Percentiles rank a stretch among this genome's conserved stretches.
Evolutionary conservation across 2,113 vertebrate species (phyloP).

Genomic region (Agapornis roseicollis): DNA sequence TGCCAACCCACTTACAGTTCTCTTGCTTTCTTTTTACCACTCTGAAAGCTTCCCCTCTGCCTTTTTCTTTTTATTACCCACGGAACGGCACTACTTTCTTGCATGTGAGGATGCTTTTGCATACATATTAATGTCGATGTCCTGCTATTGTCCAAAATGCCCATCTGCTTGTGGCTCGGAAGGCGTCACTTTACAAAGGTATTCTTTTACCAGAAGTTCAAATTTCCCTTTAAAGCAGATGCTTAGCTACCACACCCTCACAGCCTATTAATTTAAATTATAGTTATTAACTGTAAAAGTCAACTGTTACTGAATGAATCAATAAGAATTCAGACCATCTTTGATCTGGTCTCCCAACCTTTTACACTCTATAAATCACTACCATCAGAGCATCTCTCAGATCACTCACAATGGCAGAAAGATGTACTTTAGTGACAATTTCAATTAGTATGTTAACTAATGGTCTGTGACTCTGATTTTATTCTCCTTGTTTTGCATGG

Average conservation of each 20-base stretch:
- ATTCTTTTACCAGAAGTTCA: not conserved
- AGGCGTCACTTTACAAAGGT: not conserved
- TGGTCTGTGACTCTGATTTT: not conserved
- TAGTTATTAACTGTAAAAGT: not conserved
- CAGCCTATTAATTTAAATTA: not conserved
- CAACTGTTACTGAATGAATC: not conserved
- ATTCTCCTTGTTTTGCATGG: not conserved
- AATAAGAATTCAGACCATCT: not conserved
- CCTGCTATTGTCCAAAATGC: not conserved
- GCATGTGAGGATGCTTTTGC: not conserved
- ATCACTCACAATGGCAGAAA: not conserved
- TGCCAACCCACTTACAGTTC: accelerated
- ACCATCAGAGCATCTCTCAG: not conserved
- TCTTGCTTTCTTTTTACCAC: not conserved
- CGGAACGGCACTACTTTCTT: not conserved
- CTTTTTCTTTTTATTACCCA: not conserved
- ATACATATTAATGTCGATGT: too few species aligned
- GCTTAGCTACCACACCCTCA: not conserved
- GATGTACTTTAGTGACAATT: not conserved
- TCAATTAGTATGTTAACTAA: not conserved
- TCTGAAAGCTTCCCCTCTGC: not conserved
- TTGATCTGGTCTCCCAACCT: not conserved
- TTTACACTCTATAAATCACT: not conserved
- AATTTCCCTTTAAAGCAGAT: not conserved
- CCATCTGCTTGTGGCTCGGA: not conserved